These are phyloP conservation scores for Falco novaeseelandiae DNA, from an alignment of 2,797 vertebrate genomes.

Conservation along the genomic window DNA sequence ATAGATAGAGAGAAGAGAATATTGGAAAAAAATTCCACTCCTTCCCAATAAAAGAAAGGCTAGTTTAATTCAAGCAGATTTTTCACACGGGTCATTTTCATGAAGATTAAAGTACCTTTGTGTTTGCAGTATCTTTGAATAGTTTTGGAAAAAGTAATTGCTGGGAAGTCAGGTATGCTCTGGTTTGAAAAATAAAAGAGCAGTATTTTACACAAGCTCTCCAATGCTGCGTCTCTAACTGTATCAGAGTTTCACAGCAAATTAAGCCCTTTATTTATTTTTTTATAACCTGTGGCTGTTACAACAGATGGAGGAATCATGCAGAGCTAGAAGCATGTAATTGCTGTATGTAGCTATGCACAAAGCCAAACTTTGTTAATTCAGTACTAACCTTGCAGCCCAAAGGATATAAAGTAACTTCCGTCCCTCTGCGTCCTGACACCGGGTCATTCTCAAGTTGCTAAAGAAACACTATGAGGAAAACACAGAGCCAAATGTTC, in stretches of 20 bases:
- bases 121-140: not conserved
- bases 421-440: not conserved
- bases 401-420: not conserved
- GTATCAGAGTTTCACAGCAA: not conserved
- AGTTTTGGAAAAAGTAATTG: not conserved
- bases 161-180: not conserved
- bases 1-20: not conserved
- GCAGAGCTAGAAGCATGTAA: not conserved
- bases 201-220: not conserved
- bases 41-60: not conserved
- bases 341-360: not conserved
- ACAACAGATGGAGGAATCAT: not conserved
- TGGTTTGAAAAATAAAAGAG: not conserved
- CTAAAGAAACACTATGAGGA: not conserved
- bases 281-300: not conserved
- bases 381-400: not conserved
- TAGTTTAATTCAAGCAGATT: not conserved
- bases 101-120: not conserved
- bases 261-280: not conserved
- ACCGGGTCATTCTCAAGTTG: not conserved
- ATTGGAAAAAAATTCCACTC: accelerated
- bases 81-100: not conserved
- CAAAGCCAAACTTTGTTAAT: not conserved
- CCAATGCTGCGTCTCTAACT: not conserved
- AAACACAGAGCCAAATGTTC: not conserved